phyloP scores from a whole-genome alignment of 2,113 vertebrate species.

The Columba janthina region DNA sequence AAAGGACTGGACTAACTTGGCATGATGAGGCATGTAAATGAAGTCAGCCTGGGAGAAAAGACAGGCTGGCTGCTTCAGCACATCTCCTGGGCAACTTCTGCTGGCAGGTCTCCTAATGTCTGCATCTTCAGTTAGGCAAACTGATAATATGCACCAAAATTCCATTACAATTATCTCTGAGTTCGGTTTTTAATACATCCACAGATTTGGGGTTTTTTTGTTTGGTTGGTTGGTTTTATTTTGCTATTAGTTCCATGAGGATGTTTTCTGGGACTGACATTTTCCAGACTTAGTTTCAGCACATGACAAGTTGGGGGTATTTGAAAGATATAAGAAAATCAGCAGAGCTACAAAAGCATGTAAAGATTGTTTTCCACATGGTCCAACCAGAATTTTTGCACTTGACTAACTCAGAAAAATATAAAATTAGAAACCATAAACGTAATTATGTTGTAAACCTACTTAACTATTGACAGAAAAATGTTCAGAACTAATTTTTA shows the following conservation, averaged over 20 bases:
- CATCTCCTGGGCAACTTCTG: neutral
- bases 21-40: constrained; percentile 4
- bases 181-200: neutral
- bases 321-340: constrained; percentile 36
- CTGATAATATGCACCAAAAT: neutral
- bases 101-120: neutral
- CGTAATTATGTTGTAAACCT: neutral
- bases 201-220: neutral
- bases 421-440: neutral
- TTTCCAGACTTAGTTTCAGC: constrained; percentile 22
- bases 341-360: neutral
- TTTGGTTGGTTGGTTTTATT: neutral
- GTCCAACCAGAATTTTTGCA: neutral
- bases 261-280: neutral
- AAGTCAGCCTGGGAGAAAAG: constrained; percentile 18
- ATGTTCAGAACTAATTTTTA: neutral
- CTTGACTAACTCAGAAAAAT: neutral
- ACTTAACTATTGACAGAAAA: neutral
- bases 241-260: neutral
- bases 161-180: neutral
- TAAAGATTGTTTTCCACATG: constrained; percentile 16
- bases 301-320: neutral
- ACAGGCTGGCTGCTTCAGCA: constrained; percentile 36
- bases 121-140: neutral
- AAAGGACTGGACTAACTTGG: constrained; percentile 13